These are phyloP conservation scores for Cataglyphis altisquamis DNA, from an alignment of 2,888 invertebrate species.

Conservation along the genomic window DNA sequence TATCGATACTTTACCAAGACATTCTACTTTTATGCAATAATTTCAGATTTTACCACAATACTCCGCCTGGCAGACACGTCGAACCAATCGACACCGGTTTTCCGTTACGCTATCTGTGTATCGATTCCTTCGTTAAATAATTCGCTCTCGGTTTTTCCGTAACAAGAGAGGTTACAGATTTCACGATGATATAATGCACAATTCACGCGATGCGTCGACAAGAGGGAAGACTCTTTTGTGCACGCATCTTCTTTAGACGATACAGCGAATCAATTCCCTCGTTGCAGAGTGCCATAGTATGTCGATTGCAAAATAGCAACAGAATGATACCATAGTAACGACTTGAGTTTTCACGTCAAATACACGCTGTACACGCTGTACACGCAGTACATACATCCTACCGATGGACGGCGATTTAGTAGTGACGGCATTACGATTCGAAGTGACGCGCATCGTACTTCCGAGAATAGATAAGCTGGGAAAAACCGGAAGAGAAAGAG, in stretches of 20 bases:
- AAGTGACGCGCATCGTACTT: constrained; percentile 73
- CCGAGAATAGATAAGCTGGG: constrained; percentile 68
- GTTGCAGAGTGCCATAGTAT: constrained; percentile 36
- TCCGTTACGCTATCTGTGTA: constrained; percentile 50
- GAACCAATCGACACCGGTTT: constrained; percentile 64
- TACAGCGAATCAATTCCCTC: constrained; percentile 15
- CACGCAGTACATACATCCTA: constrained; percentile 39
- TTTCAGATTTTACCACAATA: neutral
- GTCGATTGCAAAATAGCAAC: constrained; percentile 27
- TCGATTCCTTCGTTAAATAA: neutral
- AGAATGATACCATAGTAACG: constrained; percentile 29
- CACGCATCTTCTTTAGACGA: constrained; percentile 33
- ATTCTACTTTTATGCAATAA: constrained; percentile 3
- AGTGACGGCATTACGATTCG: constrained; percentile 72
- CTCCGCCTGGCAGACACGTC: constrained; percentile 54
- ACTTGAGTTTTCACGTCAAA: constrained; percentile 32
- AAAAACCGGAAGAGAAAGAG: constrained; percentile 41
- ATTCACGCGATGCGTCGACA: constrained; percentile 26
- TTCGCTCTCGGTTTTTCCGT: constrained; percentile 3
- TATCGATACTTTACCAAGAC: constrained; percentile 47
- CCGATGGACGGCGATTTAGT: constrained; percentile 48
- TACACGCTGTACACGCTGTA: constrained; percentile 32
- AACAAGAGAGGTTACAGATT: neutral
- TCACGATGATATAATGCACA: constrained; percentile 4
- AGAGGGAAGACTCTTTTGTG: constrained; percentile 1